Base-by-base conservation (phyloP, 2,113 vertebrate species). In the Morone saxatilis region DNA sequence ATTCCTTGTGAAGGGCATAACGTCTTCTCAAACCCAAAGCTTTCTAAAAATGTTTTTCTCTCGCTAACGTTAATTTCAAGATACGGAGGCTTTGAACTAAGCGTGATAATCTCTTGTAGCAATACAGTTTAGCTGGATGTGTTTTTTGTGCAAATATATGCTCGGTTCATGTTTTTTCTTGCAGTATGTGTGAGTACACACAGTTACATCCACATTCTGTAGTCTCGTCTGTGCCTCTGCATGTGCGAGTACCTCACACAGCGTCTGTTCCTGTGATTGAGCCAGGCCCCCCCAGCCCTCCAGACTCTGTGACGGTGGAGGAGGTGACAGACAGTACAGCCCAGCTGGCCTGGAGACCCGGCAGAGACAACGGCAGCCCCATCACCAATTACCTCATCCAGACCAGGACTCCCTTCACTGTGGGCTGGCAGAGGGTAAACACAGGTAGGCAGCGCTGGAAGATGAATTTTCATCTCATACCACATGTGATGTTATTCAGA, bases 321-420 rank as follows among this genome's bases (percentile, higher is more conserved):
- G 97, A 98, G 94, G 94, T 99, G 89, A 99, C 97, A 31, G 97
- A 97, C 82, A 97, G 96, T 73, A 97, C 97, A 0, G 97, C 97
- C 10, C 97, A 97, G 86, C 95, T 99, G 61, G 96, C 97, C 71
- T 99, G 98, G 97, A 95, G 90, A 67, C 96, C 96, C 70, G 97
- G 97, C 50, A 94, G 91, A 8, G 97, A 99, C 82, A 98, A 97
- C 88, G 97, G 96, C 88, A 98, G 97, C 91, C 97, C 98, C 1
- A 95, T 98, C 67, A 93, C 93, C 54, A 86, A 94, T 66, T 98
- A 99, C 80, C 94, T 94, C 76, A 78, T 98, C 77, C 97, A 99
- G 86, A 97, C 96, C 6, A 94, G 97, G 86, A 98, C 97, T 0
- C 97, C 97, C 17, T 99, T 98, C 92, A 98, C 97, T 0, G 97